Conservation (phyloP, 2,888 invertebrate species). For the Drosophila testacea region DNA sequence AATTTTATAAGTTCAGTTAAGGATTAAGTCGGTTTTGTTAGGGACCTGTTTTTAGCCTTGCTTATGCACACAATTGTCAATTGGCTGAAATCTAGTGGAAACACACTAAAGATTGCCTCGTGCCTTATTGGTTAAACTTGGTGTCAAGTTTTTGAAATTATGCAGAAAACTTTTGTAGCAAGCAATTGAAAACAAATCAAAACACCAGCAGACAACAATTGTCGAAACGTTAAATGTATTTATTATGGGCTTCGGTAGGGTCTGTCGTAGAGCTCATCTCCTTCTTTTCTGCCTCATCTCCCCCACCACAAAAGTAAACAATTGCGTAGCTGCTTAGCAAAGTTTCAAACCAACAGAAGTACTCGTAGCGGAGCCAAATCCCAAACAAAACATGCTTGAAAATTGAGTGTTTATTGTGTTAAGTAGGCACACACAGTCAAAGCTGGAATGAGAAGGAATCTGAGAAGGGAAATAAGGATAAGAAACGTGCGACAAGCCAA, state of each 20-base stretch:
- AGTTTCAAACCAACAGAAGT: slow-evolving; percentile 55
- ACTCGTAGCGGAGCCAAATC: slow-evolving; percentile 64
- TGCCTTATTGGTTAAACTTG: slow-evolving; percentile 51
- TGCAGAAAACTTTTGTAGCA: slow-evolving; percentile 53
- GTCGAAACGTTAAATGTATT: slow-evolving; percentile 68
- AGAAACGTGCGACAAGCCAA: slow-evolving; percentile 49
- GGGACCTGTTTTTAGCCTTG: no score
- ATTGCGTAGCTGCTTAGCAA: slow-evolving; percentile 56
- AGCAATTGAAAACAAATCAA: slow-evolving; percentile 79
- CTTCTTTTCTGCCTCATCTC: neutral
- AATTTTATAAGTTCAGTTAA: no score
- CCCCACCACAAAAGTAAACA: slow-evolving; percentile 50
- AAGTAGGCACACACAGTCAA: slow-evolving; percentile 64
- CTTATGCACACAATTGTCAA: neutral
- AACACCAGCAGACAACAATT: slow-evolving; percentile 68
- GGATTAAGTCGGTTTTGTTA: no score
- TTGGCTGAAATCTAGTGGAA: slow-evolving; percentile 7
- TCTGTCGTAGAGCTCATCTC: slow-evolving; percentile 15
- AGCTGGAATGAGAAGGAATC: neutral
- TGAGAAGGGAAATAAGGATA: slow-evolving; percentile 6
- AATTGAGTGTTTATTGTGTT: slow-evolving; percentile 80
- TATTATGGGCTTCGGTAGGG: slow-evolving; percentile 65
- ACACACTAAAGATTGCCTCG: slow-evolving; percentile 1
- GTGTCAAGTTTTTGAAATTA: slow-evolving; percentile 61
- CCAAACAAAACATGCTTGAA: slow-evolving; percentile 79